phyloP scores from a whole-genome alignment of 2,888 invertebrate genomes.

The Hartigia nigra region DNA sequence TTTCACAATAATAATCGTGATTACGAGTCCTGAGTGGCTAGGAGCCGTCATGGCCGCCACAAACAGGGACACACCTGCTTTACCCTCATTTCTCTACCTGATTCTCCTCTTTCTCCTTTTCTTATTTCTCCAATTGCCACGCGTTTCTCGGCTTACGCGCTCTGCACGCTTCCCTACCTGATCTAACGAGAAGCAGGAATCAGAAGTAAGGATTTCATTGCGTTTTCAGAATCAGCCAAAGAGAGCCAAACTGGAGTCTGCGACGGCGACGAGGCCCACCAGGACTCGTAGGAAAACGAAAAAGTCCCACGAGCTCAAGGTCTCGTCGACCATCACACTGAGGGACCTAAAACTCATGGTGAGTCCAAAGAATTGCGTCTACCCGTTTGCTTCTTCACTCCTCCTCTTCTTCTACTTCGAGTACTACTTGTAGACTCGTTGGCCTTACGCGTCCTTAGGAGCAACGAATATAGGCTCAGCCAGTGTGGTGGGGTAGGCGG shows the following conservation, averaged over 20 bases:
- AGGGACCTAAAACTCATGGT: conserved; percentile 61
- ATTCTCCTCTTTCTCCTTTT: conserved; percentile 5
- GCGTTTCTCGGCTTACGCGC: not conserved
- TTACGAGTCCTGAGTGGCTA: conserved; percentile 35
- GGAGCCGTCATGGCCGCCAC: conserved; percentile 10
- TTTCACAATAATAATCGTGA: conserved; percentile 57
- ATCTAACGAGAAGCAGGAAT: not conserved
- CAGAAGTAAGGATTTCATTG: not conserved
- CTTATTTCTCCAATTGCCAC: conserved; percentile 2
- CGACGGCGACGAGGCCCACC: conserved; percentile 42
- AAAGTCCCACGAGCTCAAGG: conserved; percentile 58
- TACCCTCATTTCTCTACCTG: conserved; percentile 11
- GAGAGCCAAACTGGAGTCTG: conserved; percentile 43
- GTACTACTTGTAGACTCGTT: not conserved
- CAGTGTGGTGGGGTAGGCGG: not conserved
- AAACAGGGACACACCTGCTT: conserved; percentile 32
- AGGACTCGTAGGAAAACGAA: conserved; percentile 58
- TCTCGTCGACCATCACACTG: conserved; percentile 57
- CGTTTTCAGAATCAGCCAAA: conserved; percentile 27
- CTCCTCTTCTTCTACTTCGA: not conserved
- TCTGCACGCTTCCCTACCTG: not conserved
- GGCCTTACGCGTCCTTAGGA: not conserved
- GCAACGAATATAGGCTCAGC: not conserved
- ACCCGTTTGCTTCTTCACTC: conserved; percentile 12
- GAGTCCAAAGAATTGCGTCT: conserved; percentile 25